phyloP scores from a whole-genome alignment of 37 sponge, comb jelly and placozoan species.

The Crambe crambe region DNA sequence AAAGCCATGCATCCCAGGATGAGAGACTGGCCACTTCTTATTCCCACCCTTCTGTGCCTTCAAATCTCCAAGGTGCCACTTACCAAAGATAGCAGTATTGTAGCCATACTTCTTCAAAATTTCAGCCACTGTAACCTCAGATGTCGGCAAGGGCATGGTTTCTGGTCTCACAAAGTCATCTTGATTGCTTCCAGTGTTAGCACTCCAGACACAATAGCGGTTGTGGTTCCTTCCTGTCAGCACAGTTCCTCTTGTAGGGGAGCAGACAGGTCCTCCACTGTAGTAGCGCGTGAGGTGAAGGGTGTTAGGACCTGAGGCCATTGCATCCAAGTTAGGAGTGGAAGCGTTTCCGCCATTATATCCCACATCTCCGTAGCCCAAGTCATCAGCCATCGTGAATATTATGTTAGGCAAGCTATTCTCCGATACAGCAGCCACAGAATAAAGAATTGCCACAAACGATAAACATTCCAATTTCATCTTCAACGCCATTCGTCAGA shows the following conservation, averaged over 20 bases:
- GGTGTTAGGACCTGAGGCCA: conserved; percentile 58
- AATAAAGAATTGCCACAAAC: too few relatives aligned
- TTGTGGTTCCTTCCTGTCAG: conserved; percentile 82
- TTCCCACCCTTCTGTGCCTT: conserved; percentile 41
- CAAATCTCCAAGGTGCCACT: conserved; percentile 77
- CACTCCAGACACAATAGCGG: conserved; percentile 70
- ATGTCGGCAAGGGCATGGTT: conserved; percentile 43
- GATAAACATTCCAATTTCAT: too few relatives aligned
- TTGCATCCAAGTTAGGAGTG: conserved; percentile 67
- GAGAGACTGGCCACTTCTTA: conserved; percentile 68
- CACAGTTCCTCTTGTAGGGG: conserved; percentile 71
- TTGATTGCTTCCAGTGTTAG: conserved; percentile 44
- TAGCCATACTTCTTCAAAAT: conserved; percentile 60
- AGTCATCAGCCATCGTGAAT: conserved; percentile 74
- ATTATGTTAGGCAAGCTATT: conserved; percentile 44
- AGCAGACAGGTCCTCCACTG: conserved; percentile 74
- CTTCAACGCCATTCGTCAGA: too few relatives aligned
- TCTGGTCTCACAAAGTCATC: conserved; percentile 49
- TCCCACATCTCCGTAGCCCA: conserved; percentile 68
- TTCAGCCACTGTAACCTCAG: conserved; percentile 69
- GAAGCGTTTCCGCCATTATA: conserved; percentile 58
- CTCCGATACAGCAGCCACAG: background rate
- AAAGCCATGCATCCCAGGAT: conserved; percentile 73
- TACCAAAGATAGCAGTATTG: conserved; percentile 63
- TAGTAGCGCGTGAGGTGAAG: conserved; percentile 59